Conservation (phyloP, 1,140 invertebrate species). For the Ephestia elutella region DNA sequence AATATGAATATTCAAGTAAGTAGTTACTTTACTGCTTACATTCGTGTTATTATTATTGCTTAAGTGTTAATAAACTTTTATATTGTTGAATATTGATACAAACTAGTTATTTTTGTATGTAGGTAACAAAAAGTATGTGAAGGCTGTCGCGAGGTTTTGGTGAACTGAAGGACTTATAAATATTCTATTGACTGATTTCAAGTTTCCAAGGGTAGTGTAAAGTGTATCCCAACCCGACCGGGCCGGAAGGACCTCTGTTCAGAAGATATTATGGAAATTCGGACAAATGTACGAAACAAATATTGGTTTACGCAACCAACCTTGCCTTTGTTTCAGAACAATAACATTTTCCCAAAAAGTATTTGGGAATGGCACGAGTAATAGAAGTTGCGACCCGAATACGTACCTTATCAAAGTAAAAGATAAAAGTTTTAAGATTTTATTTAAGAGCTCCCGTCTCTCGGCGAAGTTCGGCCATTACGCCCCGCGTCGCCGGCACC, state of each 20-base stretch:
- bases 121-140: neutral
- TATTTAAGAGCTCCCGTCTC: slow-evolving; percentile 38
- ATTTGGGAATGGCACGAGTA: slow-evolving; percentile 21
- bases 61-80: neutral
- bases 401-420: slow-evolving; percentile 41
- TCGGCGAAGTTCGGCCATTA: slow-evolving; percentile 47
- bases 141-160: neutral
- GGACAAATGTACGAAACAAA: neutral
- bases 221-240: neutral
- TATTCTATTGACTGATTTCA: neutral
- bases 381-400: slow-evolving; percentile 24
- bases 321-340: neutral
- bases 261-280: neutral
- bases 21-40: neutral
- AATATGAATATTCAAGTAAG: slow-evolving; percentile 3
- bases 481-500: slow-evolving; percentile 20
- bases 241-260: neutral
- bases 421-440: slow-evolving; percentile 64
- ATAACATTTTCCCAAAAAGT: slow-evolving; percentile 21
- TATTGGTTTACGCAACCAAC: neutral
- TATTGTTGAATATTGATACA: no score
- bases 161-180: neutral
- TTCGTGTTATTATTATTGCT: neutral
- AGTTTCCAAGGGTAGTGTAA: neutral
- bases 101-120: neutral